phyloP scores from a whole-genome alignment of 1,140 invertebrate species.

The roundworm (Caenorhabditis elegans) region DNA sequence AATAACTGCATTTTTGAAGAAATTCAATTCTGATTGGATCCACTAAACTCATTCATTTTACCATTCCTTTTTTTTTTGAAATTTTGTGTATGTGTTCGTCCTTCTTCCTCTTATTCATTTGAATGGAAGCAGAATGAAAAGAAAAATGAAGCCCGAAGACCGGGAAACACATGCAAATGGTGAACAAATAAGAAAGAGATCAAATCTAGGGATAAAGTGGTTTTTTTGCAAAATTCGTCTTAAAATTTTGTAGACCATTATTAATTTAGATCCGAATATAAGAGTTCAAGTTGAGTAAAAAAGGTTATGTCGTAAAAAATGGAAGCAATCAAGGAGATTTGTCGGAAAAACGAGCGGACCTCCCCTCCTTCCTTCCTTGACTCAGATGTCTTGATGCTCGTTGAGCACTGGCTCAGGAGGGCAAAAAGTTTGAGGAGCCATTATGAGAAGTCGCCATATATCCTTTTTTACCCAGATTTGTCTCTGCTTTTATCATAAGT shows the following conservation, averaged over 20 bases:
- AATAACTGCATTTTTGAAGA: neutral
- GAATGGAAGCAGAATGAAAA: neutral
- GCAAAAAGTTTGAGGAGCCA: neutral
- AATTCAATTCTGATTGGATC: neutral
- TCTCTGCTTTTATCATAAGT: neutral
- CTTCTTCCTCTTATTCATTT: neutral
- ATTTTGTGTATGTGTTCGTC: too few relatives aligned
- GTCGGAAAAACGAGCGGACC: neutral
- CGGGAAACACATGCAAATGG: too few relatives aligned
- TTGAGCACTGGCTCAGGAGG: neutral
- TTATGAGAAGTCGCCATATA: conserved; percentile 13
- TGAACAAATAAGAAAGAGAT: too few relatives aligned
- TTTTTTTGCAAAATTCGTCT: too few relatives aligned
- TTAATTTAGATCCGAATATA: too few relatives aligned
- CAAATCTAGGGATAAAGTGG: too few relatives aligned
- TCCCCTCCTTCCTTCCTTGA: neutral
- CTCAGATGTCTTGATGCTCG: conserved; percentile 6
- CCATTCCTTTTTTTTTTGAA: neutral
- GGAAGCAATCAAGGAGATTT: conserved; percentile 6
- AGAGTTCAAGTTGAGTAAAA: neutral
- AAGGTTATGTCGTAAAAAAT: neutral
- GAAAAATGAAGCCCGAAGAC: neutral
- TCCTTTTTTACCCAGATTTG: neutral
- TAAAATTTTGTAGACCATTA: too few relatives aligned
- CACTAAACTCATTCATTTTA: neutral